Percentiles rank a stretch among this genome's conserved stretches.
Evolutionary conservation across 2,797 vertebrate species (phyloP).

Genomic region (Sarcophilus harrisii): DNA sequence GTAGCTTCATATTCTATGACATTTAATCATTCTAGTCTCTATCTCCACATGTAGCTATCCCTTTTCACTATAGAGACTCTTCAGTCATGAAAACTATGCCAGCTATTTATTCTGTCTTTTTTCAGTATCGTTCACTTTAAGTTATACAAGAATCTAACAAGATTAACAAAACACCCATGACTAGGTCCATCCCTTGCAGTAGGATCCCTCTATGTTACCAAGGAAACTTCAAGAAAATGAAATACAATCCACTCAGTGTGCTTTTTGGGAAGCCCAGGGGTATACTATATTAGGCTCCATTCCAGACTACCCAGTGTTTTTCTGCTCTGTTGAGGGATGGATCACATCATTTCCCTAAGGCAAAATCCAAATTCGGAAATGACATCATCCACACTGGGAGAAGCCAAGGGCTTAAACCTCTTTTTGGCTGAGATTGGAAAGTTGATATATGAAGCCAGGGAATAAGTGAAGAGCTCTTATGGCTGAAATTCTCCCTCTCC

Average conservation of each 20-base stretch:
- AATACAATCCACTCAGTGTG: not conserved
- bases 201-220: not conserved
- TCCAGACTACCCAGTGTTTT: conserved; percentile 71
- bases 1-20: not conserved
- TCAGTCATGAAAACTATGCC: not conserved
- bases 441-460: conserved; percentile 74
- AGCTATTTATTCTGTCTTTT: not conserved
- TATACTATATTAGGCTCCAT: conserved; percentile 1
- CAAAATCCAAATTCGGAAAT: conserved; percentile 78
- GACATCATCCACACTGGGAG: conserved; percentile 73
- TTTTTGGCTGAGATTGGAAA: conserved; percentile 79
- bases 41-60: not conserved
- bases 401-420: conserved; percentile 68
- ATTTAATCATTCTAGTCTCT: conserved; percentile 8
- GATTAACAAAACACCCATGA: not conserved
- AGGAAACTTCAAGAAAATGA: conserved; percentile 21
- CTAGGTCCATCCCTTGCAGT: not conserved
- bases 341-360: conserved; percentile 75
- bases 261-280: conserved; percentile 43
- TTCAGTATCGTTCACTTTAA: conserved; percentile 20
- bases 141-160: conserved; percentile 1
- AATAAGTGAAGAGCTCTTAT: conserved; percentile 76
- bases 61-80: not conserved
- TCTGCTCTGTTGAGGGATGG: conserved; percentile 71
- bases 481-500: conserved; percentile 70